Evolutionary conservation across 2,888 invertebrate species (phyloP).

Genomic region (Ryuthela nishihirai): DNA sequence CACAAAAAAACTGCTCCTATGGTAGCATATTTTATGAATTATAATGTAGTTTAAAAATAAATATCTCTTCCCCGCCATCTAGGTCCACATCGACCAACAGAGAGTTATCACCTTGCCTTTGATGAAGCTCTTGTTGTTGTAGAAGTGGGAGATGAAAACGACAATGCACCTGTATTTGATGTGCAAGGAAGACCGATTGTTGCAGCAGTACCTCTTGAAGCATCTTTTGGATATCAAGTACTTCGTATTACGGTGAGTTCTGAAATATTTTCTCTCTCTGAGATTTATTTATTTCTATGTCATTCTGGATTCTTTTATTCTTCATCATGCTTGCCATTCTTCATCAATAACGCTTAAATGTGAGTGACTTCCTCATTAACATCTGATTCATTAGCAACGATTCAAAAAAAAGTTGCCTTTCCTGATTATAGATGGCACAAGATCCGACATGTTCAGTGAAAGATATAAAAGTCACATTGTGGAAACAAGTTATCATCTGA

Average conservation of each 20-base stretch:
- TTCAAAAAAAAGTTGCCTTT: no score
- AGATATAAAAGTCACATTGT: no score
- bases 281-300: slow-evolving; percentile 1
- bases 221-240: slow-evolving; percentile 76
- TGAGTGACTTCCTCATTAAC: no score
- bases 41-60: no score
- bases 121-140: slow-evolving; percentile 78
- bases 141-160: slow-evolving; percentile 73
- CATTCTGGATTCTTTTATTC: background rate
- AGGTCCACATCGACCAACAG: slow-evolving; percentile 30
- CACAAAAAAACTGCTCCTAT: no score
- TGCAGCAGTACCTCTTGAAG: slow-evolving; percentile 75
- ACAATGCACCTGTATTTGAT: slow-evolving; percentile 73
- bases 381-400: no score
- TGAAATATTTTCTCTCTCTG: background rate
- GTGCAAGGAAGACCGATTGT: slow-evolving; percentile 72
- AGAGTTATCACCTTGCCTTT: slow-evolving; percentile 42
- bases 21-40: no score
- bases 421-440: no score
- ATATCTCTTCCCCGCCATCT: no score
- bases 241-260: slow-evolving; percentile 64
- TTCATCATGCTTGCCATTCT: background rate
- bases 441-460: no score
- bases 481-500: no score
- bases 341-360: no score